Evolutionary conservation across 2,113 vertebrate genomes (phyloP).

Genomic region (Indri indri): DNA sequence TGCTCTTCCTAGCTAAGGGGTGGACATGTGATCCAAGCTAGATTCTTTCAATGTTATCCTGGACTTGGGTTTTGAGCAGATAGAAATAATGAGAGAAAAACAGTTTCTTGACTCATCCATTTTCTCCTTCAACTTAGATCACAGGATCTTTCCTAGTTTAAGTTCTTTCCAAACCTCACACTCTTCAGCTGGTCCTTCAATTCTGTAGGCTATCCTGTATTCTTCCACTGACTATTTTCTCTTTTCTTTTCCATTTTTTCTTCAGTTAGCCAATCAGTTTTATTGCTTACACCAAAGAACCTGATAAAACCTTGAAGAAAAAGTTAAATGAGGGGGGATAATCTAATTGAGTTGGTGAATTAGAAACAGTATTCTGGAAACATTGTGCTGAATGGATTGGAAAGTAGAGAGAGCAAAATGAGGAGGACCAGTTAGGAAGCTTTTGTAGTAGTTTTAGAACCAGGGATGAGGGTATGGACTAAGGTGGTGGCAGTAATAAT

Average conservation of each 20-base stretch:
- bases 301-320: background rate
- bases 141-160: background rate
- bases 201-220: background rate
- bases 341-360: background rate
- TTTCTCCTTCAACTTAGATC: background rate
- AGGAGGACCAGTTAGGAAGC: background rate
- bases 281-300: background rate
- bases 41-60: background rate
- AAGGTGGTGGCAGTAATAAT: background rate
- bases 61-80: background rate
- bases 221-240: background rate
- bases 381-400: background rate
- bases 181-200: background rate
- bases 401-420: background rate
- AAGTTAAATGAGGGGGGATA: background rate
- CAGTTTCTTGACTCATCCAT: background rate
- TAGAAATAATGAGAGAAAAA: background rate
- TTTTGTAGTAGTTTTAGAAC: background rate
- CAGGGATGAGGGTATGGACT: background rate
- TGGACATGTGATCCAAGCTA: background rate
- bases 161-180: background rate
- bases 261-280: background rate
- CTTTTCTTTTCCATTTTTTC: background rate
- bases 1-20: background rate
- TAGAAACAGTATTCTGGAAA: background rate